phyloP scores from a whole-genome alignment of 2,888 invertebrate genomes.

The Cerastis leucographa region DNA sequence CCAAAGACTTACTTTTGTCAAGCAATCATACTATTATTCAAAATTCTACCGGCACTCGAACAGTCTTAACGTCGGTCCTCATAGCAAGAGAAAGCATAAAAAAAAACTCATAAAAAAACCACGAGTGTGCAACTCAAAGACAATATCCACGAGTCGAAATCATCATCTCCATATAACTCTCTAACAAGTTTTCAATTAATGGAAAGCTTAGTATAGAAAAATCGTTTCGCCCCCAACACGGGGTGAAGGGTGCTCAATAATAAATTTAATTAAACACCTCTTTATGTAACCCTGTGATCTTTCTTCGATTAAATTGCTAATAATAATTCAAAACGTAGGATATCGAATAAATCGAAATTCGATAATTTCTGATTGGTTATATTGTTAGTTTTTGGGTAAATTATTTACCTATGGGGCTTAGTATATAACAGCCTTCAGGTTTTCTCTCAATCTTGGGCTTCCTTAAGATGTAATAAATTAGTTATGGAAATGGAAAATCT shows the following conservation, averaged over 20 bases:
- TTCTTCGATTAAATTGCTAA: slow-evolving; percentile 68
- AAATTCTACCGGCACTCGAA: too few species aligned
- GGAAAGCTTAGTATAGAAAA: slow-evolving; percentile 74
- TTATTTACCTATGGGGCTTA: slow-evolving; percentile 22
- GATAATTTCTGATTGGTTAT: slow-evolving; percentile 67
- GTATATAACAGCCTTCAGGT: not conserved
- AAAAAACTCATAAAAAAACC: not conserved
- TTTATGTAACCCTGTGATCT: slow-evolving; percentile 67
- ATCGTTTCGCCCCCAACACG: slow-evolving; percentile 62
- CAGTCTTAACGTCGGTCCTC: too few species aligned
- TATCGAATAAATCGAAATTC: slow-evolving; percentile 69
- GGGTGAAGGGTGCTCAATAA: slow-evolving; percentile 58
- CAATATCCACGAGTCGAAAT: not conserved
- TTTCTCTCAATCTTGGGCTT: slow-evolving; percentile 3
- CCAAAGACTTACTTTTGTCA: too few species aligned
- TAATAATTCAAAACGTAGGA: slow-evolving; percentile 58
- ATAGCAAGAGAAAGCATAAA: too few species aligned
- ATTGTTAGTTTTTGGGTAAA: slow-evolving; percentile 48
- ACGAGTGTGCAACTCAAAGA: not conserved
- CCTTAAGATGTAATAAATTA: slow-evolving; percentile 10
- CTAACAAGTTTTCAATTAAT: slow-evolving; percentile 72
- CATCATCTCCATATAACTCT: slow-evolving; percentile 64
- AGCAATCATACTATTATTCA: too few species aligned
- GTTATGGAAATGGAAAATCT: slow-evolving; percentile 13
- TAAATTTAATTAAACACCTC: slow-evolving; percentile 73